Percentiles rank a stretch among this genome's conserved stretches.
Conservation (phyloP, 2,888 invertebrate genomes). For the Aspidiotus rigidus region DNA sequence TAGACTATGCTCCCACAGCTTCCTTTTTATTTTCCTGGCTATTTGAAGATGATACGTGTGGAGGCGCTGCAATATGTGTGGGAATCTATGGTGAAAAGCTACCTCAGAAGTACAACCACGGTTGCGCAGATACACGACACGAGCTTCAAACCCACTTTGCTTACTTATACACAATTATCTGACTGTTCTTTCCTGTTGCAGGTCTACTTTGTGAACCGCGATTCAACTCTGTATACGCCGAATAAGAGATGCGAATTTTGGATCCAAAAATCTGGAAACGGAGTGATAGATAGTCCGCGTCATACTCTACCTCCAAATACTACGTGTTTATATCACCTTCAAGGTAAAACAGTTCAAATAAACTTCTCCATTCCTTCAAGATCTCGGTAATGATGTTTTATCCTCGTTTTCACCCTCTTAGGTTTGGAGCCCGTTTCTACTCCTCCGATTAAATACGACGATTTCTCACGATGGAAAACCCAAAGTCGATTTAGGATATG, state of each 20-base stretch:
- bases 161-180: background rate
- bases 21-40: too few relatives aligned
- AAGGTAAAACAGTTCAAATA: conserved; percentile 41
- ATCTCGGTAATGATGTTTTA: too few relatives aligned
- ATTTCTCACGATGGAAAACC: conserved; percentile 41
- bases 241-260: conserved; percentile 82
- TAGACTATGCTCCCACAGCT: too few relatives aligned
- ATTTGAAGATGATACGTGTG: too few relatives aligned
- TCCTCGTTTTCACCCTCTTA: background rate
- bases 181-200: conserved; percentile 44
- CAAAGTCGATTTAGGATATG: conserved; percentile 62
- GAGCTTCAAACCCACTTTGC: too few relatives aligned
- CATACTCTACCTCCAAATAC: conserved; percentile 81
- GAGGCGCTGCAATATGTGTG: too few relatives aligned
- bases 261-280: conserved; percentile 68
- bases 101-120: background rate
- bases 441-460: conserved; percentile 38
- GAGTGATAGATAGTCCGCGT: conserved; percentile 71
- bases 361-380: too few relatives aligned
- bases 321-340: conserved; percentile 77
- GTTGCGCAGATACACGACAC: too few relatives aligned
- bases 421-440: conserved; percentile 38
- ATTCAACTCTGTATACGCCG: conserved; percentile 73
- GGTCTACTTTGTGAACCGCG: conserved; percentile 75
- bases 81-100: too few relatives aligned